Conservation (phyloP, 53 echinoderm and acorn worm genomes). For the Astropecten irregularis region DNA sequence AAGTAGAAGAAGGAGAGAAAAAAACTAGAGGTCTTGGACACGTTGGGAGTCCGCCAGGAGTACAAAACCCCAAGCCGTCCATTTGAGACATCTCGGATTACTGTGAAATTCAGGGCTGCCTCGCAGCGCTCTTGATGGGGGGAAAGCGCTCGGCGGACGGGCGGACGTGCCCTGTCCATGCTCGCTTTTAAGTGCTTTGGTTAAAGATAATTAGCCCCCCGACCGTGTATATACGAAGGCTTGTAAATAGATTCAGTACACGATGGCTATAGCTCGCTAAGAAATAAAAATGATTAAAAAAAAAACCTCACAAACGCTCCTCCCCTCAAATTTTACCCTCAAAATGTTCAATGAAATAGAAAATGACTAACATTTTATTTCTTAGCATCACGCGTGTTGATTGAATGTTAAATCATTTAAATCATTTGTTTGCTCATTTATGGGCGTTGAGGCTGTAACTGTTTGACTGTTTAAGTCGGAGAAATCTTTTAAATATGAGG, state of each 20-base stretch:
- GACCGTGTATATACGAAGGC: too few relatives aligned
- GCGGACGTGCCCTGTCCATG: neutral
- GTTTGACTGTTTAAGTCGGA: too few relatives aligned
- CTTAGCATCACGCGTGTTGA: too few relatives aligned
- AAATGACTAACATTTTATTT: too few relatives aligned
- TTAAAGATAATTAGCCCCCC: conserved; percentile 41
- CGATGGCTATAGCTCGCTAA: neutral
- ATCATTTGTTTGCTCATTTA: too few relatives aligned
- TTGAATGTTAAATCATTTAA: too few relatives aligned
- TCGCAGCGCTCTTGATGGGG: conserved; percentile 20
- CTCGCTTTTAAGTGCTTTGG: conserved; percentile 25
- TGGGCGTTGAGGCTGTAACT: too few relatives aligned
- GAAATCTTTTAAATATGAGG: too few relatives aligned
- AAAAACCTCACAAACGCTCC: too few relatives aligned
- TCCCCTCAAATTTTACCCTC: too few relatives aligned
- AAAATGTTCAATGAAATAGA: too few relatives aligned
- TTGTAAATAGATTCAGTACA: conserved; percentile 19
- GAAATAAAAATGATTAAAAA: neutral
- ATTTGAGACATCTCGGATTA: conserved; percentile 53
- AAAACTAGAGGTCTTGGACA: neutral
- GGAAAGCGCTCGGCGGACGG: neutral
- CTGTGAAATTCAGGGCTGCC: conserved; percentile 46
- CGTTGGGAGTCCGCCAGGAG: neutral
- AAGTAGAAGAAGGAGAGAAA: neutral
- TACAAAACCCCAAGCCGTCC: conserved; percentile 43